Evolutionary conservation across 2,797 vertebrate species (phyloP).

Genomic region (Neosalanx taihuensis): DNA sequence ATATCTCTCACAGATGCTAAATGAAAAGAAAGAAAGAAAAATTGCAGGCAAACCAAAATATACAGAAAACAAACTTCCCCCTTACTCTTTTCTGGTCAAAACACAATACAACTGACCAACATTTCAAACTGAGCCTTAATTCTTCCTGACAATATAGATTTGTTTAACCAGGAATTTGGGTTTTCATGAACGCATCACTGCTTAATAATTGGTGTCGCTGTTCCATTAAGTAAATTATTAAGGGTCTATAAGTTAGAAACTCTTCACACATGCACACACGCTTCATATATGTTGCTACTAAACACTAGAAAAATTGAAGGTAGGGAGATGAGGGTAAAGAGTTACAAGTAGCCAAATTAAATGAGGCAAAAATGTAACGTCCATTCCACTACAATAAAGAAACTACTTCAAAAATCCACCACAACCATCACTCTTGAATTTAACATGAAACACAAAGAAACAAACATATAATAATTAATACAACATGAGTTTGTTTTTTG

Average conservation of each 20-base stretch:
- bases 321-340: conserved; percentile 14
- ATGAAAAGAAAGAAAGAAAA: conserved; percentile 41
- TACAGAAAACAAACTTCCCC: conserved; percentile 24
- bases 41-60: conserved; percentile 35
- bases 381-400: conserved; percentile 45
- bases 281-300: conserved; percentile 16
- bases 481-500: conserved; percentile 37
- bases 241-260: conserved; percentile 24
- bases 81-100: conserved; percentile 31
- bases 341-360: conserved; percentile 29
- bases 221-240: conserved; percentile 1
- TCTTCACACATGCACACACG: conserved; percentile 30
- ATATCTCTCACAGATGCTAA: conserved; percentile 41
- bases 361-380: conserved; percentile 34
- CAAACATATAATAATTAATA: conserved; percentile 20
- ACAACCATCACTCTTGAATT: conserved; percentile 37
- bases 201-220: conserved; percentile 8
- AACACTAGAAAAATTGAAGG: not conserved
- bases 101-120: conserved; percentile 41
- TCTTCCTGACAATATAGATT: conserved; percentile 17
- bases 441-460: conserved; percentile 31
- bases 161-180: not conserved
- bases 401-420: conserved; percentile 41
- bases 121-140: conserved; percentile 11
- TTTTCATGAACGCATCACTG: not conserved